These are phyloP conservation scores for Acomys russatus DNA, from an alignment of 2,797 vertebrate species.

Conservation along the genomic window DNA sequence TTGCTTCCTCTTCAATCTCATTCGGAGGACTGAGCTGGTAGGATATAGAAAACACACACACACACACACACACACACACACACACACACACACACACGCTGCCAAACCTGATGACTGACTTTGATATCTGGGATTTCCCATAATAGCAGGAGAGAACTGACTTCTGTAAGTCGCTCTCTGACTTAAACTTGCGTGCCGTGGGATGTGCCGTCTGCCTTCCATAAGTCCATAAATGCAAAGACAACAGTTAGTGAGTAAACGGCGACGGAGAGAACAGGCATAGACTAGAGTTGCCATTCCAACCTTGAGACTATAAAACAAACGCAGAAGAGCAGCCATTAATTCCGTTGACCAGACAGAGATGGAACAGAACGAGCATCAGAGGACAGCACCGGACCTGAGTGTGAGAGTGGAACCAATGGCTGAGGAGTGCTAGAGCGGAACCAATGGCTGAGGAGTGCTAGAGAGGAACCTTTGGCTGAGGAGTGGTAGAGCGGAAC, in stretches of 20 bases:
- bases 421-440: neutral
- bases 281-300: neutral
- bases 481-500: neutral
- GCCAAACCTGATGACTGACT: neutral
- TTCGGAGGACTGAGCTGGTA: neutral
- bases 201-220: neutral
- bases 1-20: neutral
- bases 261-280: neutral
- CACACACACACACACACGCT: too few relatives aligned
- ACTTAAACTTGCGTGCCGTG: neutral
- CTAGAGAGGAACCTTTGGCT: neutral
- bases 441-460: too few relatives aligned
- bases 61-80: too few relatives aligned
- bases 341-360: neutral
- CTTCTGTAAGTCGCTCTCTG: neutral
- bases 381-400: neutral
- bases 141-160: neutral
- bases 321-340: neutral
- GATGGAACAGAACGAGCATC: neutral
- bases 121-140: neutral
- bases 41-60: too few relatives aligned
- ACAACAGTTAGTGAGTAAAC: neutral
- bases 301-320: neutral
- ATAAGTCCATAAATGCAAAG: neutral
- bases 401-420: neutral